Percentiles rank a stretch among this genome's conserved stretches.
Evolutionary conservation across 2,888 invertebrate genomes (phyloP).

Genomic region (Tanypteryx hageni): DNA sequence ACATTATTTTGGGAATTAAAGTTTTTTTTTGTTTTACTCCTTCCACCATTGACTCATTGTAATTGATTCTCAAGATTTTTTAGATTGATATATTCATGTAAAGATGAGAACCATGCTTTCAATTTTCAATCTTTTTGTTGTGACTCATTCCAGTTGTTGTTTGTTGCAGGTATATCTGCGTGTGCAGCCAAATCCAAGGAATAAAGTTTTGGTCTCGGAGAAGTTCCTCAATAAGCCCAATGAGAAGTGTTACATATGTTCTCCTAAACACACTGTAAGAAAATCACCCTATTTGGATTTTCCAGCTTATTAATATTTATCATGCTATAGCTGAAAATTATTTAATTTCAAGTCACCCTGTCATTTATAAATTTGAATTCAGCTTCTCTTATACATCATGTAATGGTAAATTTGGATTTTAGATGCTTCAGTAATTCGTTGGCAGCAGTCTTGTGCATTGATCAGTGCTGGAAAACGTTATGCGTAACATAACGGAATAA

Average conservation of each 20-base stretch:
- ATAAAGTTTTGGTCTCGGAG: slow-evolving; percentile 76
- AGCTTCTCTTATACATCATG: too few species aligned
- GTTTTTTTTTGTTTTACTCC: neutral
- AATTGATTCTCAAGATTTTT: neutral
- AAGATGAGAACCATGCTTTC: neutral
- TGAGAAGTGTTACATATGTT: slow-evolving; percentile 96
- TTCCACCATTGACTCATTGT: neutral
- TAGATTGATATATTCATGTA: neutral
- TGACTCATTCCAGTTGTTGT: neutral
- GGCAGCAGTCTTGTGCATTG: too few species aligned
- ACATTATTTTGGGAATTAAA: too few species aligned
- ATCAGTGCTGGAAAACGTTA: too few species aligned
- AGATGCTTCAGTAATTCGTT: too few species aligned
- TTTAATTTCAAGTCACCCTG: too few species aligned
- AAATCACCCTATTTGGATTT: too few species aligned
- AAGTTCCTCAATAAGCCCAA: slow-evolving; percentile 86
- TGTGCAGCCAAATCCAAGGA: slow-evolving; percentile 74
- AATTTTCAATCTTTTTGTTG: neutral
- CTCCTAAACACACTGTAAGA: slow-evolving; percentile 89
- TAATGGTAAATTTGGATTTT: too few species aligned
- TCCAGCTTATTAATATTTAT: too few species aligned
- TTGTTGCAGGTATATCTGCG: slow-evolving; percentile 74
- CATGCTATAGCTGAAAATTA: too few species aligned
- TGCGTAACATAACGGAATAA: too few species aligned
- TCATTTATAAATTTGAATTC: too few species aligned